Percentiles rank a stretch among this genome's conserved stretches.
These are phyloP conservation scores for Lathamus discolor DNA, from an alignment of 2,113 vertebrate genomes.

Conservation along the genomic window DNA sequence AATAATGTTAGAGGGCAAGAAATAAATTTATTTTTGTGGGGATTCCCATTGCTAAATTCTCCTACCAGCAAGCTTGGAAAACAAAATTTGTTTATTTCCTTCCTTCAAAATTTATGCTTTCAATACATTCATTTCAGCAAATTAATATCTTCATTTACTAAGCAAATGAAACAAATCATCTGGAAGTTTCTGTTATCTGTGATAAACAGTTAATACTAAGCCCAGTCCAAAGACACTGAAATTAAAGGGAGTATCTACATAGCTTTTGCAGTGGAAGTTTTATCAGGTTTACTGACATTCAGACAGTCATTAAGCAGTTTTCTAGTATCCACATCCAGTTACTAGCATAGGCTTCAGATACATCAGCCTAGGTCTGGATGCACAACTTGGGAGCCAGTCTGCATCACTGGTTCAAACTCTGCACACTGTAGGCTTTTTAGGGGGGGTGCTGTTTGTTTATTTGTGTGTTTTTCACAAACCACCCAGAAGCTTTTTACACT, in stretches of 20 bases:
- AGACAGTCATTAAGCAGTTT: background rate
- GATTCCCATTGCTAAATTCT: background rate
- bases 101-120: background rate
- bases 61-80: background rate
- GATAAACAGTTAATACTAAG: background rate
- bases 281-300: background rate
- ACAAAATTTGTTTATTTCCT: background rate
- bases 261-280: background rate
- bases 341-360: background rate
- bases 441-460: background rate
- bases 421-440: background rate
- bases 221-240: background rate
- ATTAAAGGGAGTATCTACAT: background rate
- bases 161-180: background rate
- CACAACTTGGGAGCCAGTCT: background rate
- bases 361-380: background rate
- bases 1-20: background rate
- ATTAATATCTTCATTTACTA: background rate
- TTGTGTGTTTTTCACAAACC: background rate
- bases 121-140: background rate
- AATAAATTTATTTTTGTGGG: background rate
- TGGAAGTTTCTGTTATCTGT: background rate
- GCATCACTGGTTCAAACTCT: background rate
- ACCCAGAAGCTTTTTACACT: background rate
- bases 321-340: background rate